A percentile compares a stretch with the other conserved stretches of the same genome.
These are phyloP conservation scores for Perodicticus potto DNA, from an alignment of 2,797 vertebrate genomes.

Conservation along the genomic window DNA sequence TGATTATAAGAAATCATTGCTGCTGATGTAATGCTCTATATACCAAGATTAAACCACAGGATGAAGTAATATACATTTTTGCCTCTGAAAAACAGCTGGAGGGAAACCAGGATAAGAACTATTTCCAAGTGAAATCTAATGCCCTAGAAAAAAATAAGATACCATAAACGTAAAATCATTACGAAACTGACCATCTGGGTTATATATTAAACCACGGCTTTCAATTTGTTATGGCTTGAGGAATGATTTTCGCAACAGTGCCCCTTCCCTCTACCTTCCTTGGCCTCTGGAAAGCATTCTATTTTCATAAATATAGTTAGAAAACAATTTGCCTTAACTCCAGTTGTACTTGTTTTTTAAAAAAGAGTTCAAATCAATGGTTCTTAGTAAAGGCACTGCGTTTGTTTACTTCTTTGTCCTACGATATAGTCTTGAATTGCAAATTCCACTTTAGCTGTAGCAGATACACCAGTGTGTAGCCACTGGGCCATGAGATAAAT, in stretches of 20 bases:
- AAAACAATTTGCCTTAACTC: conserved; percentile 8
- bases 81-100: conserved; percentile 69
- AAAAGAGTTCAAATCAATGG: conserved; percentile 5
- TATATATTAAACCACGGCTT: conserved; percentile 68
- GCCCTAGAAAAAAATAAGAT: conserved; percentile 60
- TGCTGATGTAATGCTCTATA: conserved; percentile 13
- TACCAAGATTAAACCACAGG: conserved; percentile 70
- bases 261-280: conserved; percentile 31
- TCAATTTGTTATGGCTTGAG: conserved; percentile 63
- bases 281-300: conserved; percentile 45
- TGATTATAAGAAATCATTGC: conserved; percentile 58
- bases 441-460: conserved; percentile 47
- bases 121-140: conserved; percentile 75
- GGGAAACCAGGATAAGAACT: conserved; percentile 63
- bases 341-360: not conserved
- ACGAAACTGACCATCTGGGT: conserved; percentile 73
- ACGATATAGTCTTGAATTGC: not conserved
- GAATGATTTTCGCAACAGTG: conserved; percentile 17
- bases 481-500: conserved; percentile 57
- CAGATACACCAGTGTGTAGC: conserved; percentile 27
- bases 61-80: conserved; percentile 73
- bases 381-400: conserved; percentile 12
- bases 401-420: conserved; percentile 43
- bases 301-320: conserved; percentile 54
- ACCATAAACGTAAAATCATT: conserved; percentile 67